Conservation (phyloP, 2,797 vertebrate species). For the Anabas testudineus region DNA sequence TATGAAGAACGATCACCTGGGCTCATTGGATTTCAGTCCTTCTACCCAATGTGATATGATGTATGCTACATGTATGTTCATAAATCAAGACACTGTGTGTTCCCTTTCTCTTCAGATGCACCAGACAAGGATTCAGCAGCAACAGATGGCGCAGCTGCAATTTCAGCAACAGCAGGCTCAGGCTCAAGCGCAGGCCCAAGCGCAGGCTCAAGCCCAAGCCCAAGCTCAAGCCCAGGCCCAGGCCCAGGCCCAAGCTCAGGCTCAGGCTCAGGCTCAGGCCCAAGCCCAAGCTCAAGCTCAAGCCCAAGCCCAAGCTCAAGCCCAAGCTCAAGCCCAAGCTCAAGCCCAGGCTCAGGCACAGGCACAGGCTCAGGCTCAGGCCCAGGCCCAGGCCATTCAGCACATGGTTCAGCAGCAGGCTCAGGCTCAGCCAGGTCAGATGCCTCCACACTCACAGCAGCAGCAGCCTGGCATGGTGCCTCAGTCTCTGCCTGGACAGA, state of each 20-base stretch:
- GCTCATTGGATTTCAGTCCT: no score
- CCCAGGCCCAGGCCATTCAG: conserved; percentile 80
- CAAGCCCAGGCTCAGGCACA: conserved; percentile 36
- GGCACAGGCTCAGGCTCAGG: conserved; percentile 56
- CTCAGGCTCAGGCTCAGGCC: conserved; percentile 34
- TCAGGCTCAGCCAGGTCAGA: conserved; percentile 78
- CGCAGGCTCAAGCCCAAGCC: conserved; percentile 3
- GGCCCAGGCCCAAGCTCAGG: conserved; percentile 45
- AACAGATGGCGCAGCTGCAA: conserved; percentile 74
- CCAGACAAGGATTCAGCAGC: conserved; percentile 77
- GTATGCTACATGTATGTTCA: no score
- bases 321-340: conserved; percentile 19
- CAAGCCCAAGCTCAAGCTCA: conserved; percentile 55
- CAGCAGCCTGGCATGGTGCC: conserved; percentile 86
- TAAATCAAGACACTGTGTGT: neutral
- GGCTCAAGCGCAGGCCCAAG: conserved; percentile 9
- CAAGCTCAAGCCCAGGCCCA: conserved; percentile 59
- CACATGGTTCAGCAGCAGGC: conserved; percentile 81
- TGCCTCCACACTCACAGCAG: conserved; percentile 86
- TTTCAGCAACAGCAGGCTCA: conserved; percentile 26
- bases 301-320: conserved; percentile 51
- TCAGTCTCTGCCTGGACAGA: conserved; percentile 88
- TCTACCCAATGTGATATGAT: no score
- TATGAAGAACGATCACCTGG: no score
- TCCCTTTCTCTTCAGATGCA: conserved; percentile 73